These are phyloP conservation scores for Himalopsyche japonica DNA, from an alignment of 2,888 invertebrate genomes.

Conservation along the genomic window DNA sequence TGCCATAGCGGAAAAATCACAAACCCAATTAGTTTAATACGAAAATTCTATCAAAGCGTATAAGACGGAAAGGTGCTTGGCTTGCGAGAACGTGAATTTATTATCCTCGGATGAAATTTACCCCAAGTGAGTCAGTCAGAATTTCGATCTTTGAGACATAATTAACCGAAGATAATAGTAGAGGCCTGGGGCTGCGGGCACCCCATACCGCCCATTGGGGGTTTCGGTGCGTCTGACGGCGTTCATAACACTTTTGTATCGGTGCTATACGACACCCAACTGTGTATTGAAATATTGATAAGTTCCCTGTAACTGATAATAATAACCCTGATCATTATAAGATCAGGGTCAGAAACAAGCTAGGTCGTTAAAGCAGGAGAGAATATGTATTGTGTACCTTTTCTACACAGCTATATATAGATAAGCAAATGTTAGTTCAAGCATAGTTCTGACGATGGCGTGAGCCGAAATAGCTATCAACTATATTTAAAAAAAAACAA, in stretches of 20 bases:
- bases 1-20: neutral
- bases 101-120: constrained; percentile 3
- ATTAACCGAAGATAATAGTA: constrained; percentile 32
- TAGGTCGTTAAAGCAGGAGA: no score
- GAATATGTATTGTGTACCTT: no score
- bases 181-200: neutral
- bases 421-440: no score
- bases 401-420: no score
- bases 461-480: no score
- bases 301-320: neutral
- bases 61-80: constrained; percentile 23
- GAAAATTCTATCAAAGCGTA: constrained; percentile 26
- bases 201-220: neutral
- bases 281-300: constrained; percentile 21
- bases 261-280: constrained; percentile 17
- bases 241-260: neutral
- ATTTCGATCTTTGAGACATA: constrained; percentile 32
- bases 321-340: no score
- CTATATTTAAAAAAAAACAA: no score
- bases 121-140: neutral
- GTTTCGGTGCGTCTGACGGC: neutral
- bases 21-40: constrained; percentile 4
- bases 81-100: constrained; percentile 30
- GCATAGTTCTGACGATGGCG: no score
- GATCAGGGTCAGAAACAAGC: neutral